A percentile compares a stretch with the other conserved stretches of the same genome.
These are phyloP conservation scores for Leuciscus waleckii DNA, from an alignment of 2,797 vertebrate genomes.

Conservation along the genomic window DNA sequence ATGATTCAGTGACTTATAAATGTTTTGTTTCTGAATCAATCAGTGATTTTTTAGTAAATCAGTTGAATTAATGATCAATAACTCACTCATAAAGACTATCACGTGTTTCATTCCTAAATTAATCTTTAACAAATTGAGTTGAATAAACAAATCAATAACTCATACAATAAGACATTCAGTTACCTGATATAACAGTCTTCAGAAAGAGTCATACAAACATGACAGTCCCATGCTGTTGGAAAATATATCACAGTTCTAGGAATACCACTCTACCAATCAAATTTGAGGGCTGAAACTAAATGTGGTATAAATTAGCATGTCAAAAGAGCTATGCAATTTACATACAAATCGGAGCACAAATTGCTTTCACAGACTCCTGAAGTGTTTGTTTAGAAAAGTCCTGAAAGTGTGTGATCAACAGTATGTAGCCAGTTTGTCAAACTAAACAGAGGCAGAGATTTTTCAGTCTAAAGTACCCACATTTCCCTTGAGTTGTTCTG, in stretches of 20 bases:
- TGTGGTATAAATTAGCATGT: neutral
- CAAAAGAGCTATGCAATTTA: neutral
- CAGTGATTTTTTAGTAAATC: neutral
- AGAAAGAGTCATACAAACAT: neutral
- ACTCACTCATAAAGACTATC: neutral
- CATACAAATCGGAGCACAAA: neutral
- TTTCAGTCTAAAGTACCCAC: slow-evolving; percentile 24
- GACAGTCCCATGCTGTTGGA: neutral
- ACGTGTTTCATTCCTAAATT: neutral
- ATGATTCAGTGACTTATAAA: neutral
- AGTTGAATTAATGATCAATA: neutral
- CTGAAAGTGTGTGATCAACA: slow-evolving; percentile 18
- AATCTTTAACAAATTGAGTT: neutral
- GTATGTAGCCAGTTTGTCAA: slow-evolving; percentile 25
- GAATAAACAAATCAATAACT: neutral
- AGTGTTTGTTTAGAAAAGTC: slow-evolving; percentile 3
- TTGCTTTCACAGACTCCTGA: neutral
- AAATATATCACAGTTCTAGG: neutral
- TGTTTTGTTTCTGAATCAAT: neutral
- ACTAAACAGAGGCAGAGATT: slow-evolving; percentile 40
- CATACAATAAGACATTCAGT: neutral
- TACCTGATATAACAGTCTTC: neutral
- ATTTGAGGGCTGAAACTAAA: neutral
- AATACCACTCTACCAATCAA: neutral
- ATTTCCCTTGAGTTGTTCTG: slow-evolving; percentile 23